phyloP scores from a whole-genome alignment of 2,797 vertebrate genomes.

The Tauraco hartlaubi region DNA sequence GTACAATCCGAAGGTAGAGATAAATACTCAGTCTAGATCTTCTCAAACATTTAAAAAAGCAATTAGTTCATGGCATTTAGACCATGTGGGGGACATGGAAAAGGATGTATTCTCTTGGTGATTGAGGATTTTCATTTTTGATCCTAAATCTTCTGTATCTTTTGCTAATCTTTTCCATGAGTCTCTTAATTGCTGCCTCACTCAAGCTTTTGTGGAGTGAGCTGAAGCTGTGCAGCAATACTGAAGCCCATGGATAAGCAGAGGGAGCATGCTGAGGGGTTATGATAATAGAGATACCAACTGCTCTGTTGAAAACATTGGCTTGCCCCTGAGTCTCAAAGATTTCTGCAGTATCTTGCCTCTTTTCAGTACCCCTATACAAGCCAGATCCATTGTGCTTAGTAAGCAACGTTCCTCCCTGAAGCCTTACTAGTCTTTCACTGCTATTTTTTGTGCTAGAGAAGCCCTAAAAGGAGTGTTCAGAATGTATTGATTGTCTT shows the following conservation, averaged over 20 bases:
- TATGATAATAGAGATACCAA: background rate
- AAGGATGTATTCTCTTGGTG: background rate
- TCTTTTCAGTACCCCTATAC: background rate
- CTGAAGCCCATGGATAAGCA: background rate
- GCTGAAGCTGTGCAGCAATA: background rate
- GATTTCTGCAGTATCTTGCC: background rate
- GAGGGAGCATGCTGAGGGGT: background rate
- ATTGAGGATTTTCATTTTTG: background rate
- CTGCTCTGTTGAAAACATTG: background rate
- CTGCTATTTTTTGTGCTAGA: constrained; percentile 7
- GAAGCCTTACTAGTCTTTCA: background rate
- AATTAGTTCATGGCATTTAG: background rate
- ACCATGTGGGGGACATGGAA: background rate
- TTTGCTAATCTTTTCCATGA: background rate
- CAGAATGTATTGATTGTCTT: background rate
- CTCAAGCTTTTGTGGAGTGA: background rate
- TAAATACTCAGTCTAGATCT: background rate
- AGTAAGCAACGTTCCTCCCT: background rate
- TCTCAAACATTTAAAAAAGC: background rate
- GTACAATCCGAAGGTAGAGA: background rate
- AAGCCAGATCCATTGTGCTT: background rate
- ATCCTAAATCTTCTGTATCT: background rate
- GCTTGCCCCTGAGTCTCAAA: background rate
- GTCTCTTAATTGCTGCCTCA: constrained; percentile 3
- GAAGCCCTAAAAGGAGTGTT: background rate